Conservation (phyloP, 1,140 invertebrate genomes). For the Papilio dardanus region DNA sequence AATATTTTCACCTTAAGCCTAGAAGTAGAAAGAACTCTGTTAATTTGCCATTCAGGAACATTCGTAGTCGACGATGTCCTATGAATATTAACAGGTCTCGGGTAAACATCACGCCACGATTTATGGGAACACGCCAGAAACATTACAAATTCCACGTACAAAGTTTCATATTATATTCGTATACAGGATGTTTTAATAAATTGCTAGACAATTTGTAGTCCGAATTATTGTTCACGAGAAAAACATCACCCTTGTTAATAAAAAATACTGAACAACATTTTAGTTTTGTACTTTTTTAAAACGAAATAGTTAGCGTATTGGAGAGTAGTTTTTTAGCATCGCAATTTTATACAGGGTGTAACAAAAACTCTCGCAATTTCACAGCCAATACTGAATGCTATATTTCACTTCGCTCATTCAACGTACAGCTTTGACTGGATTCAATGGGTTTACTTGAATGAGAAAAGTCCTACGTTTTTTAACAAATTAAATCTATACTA, state of each 20-base stretch:
- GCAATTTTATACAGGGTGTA: background rate
- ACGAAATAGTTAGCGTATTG: background rate
- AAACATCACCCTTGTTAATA: background rate
- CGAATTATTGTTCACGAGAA: background rate
- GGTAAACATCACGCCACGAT: conserved; percentile 14
- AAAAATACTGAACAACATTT: background rate
- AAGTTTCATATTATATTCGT: background rate
- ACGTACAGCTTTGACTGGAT: background rate
- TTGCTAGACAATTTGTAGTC: background rate
- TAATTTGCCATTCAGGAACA: conserved; percentile 25
- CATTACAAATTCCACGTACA: conserved; percentile 26
- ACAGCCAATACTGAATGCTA: background rate
- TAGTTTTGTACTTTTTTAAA: background rate
- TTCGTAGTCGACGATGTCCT: conserved; percentile 24
- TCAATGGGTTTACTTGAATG: background rate
- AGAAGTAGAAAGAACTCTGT: conserved; percentile 13
- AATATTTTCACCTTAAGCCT: conserved; percentile 7
- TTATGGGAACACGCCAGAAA: conserved; percentile 11
- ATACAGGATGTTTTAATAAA: conserved; percentile 19
- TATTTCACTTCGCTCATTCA: background rate
- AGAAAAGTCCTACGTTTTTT: too few relatives aligned
- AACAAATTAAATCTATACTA: background rate
- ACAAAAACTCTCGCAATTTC: background rate
- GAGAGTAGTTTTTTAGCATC: background rate
- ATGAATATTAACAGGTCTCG: conserved; percentile 29